A percentile compares a stretch with the other conserved stretches of the same genome.
These are phyloP conservation scores for Stenolophus ochropezus DNA, from an alignment of 2,888 invertebrate species.

Conservation along the genomic window DNA sequence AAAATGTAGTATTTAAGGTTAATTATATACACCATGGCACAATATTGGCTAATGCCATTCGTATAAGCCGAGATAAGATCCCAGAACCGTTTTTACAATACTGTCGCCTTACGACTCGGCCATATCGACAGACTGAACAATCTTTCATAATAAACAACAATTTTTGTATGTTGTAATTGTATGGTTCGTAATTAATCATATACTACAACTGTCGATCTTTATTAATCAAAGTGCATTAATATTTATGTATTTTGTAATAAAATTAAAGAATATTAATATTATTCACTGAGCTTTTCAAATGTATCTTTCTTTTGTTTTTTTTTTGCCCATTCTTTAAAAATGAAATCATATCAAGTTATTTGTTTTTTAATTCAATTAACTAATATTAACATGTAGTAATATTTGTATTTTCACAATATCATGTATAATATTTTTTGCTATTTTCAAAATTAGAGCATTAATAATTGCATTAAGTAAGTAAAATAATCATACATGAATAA, in stretches of 20 bases:
- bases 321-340: constrained; percentile 3
- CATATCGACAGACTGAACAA: constrained; percentile 31
- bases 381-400: no score
- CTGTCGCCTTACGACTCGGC: constrained; percentile 28
- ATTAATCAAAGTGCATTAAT: constrained; percentile 45
- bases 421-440: not conserved
- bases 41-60: constrained; percentile 19
- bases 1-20: constrained; percentile 10
- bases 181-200: constrained; percentile 18
- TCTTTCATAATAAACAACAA: constrained; percentile 33
- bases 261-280: constrained; percentile 26
- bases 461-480: constrained; percentile 3
- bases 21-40: constrained; percentile 39
- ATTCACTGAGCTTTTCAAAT: constrained; percentile 15
- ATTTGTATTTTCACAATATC: no score
- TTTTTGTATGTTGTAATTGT: constrained; percentile 38
- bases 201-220: constrained; percentile 22
- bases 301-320: not conserved
- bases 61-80: constrained; percentile 9
- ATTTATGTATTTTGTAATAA: constrained; percentile 44
- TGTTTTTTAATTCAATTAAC: not conserved
- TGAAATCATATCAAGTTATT: not conserved
- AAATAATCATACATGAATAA: constrained; percentile 2
- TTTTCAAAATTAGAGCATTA: constrained; percentile 8
- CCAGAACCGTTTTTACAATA: constrained; percentile 28